Evolutionary conservation across 2,113 vertebrate species (phyloP).

Genomic region (Synodontis membranacea): DNA sequence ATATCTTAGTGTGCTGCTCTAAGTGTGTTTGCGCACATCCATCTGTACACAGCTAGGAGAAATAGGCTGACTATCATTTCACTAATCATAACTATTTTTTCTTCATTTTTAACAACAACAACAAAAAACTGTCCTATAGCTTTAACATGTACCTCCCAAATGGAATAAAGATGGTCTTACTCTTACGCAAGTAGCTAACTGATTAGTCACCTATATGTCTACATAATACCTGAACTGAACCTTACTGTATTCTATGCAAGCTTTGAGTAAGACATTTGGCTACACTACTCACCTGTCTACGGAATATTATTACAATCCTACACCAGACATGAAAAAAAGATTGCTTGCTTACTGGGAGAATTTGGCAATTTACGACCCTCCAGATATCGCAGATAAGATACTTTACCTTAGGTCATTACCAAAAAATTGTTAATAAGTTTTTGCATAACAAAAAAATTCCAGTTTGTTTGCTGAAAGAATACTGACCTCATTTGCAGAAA

Average conservation of each 20-base stretch:
- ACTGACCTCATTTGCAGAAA: constrained; percentile 79
- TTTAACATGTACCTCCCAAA: background rate
- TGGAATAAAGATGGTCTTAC: background rate
- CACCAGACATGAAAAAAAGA: background rate
- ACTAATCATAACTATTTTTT: background rate
- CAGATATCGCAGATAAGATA: background rate
- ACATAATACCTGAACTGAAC: no score
- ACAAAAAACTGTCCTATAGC: background rate
- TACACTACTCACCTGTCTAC: background rate
- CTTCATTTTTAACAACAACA: background rate
- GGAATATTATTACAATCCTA: background rate
- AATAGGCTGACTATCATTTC: background rate
- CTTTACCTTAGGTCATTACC: background rate
- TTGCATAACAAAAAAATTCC: background rate
- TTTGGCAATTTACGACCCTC: background rate
- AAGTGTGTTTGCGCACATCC: background rate
- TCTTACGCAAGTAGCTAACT: background rate
- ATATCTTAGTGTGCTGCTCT: background rate
- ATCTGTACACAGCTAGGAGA: background rate
- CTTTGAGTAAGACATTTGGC: background rate
- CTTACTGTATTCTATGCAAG: background rate
- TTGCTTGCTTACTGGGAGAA: background rate
- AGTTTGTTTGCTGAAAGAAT: background rate
- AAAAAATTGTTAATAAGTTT: background rate
- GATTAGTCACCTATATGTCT: background rate